Evolutionary conservation across 2,113 vertebrate genomes (phyloP), one percentile per base, ranked within the genome.

Genomic region (Turnix velox): DNA sequence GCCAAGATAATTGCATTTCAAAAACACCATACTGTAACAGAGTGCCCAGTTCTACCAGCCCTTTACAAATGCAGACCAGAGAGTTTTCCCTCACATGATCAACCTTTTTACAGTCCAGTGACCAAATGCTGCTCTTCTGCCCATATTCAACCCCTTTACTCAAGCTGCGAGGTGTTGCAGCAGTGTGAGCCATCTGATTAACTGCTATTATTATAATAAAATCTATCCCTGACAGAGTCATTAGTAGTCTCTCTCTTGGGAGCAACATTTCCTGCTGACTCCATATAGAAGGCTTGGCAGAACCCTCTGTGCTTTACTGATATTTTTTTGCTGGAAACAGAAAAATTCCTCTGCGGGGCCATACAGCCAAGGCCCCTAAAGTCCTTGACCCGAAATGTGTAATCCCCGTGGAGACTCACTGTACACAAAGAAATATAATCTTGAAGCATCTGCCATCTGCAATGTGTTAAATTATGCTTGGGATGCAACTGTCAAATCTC

Each of bases 361-460:
- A 0, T 18, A 61, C n/a, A 92, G n/a, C 37, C 17, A 12, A 12
- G 49, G 14, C 69, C 71, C 61, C 14, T 54, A 81, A 82, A 82
- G 75, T 68, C 67, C 83, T 89, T 93, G 73, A 83, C 84, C 84
- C 72, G 23, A 8, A 54, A 27, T 63, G 30, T 62, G 42, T 94
- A 84, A 89, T 94, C 84, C 87, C 88, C 63, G 43, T 42, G 45
- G 77, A 94, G 75, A 86, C 30, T 24, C 58, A 54, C 19, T 45
- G 61, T 78, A 66, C 76, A 69, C 14, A 63, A 94, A 93, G 91
- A 96, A 96, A 74, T 84, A 87, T 48, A 95, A 92, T 95, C 82
- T 78, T 61, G 89, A 85, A 91, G 68, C 80, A 91, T 88, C 91
- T 96, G 92, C 61, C 77, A 66, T 83, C 90, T 88, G 83, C 31